A percentile compares a stretch with the other conserved stretches of the same genome.
Conservation (phyloP, 2,888 invertebrate genomes). For the Heliconius cydno region DNA sequence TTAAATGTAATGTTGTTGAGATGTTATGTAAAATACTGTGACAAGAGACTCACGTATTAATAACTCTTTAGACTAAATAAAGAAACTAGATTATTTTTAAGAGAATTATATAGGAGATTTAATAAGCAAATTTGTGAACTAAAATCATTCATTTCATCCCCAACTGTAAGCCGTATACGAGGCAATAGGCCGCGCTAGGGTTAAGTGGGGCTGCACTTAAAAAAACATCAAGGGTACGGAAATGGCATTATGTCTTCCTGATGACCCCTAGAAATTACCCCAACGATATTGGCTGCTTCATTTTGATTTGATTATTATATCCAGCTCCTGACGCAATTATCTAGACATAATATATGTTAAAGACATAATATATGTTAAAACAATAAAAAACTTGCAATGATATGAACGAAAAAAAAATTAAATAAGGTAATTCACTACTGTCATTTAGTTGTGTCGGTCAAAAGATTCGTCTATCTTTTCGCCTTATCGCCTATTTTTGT, state of each 20-base stretch:
- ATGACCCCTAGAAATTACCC: conserved; percentile 69
- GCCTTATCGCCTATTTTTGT: too few relatives aligned
- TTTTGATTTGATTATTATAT: conserved; percentile 14
- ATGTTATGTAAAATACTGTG: neutral
- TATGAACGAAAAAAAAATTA: neutral
- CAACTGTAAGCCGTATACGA: conserved; percentile 14
- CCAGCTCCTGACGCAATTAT: neutral
- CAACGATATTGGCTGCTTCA: conserved; percentile 55
- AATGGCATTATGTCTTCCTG: conserved; percentile 71
- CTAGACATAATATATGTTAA: neutral
- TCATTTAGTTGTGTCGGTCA: too few relatives aligned
- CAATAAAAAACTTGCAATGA: neutral
- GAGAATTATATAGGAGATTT: neutral
- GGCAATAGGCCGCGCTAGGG: conserved; percentile 54
- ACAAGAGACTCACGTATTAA: neutral
- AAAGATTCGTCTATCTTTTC: too few relatives aligned
- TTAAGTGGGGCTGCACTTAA: conserved; percentile 81
- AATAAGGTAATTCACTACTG: neutral
- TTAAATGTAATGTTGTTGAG: neutral
- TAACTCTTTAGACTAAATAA: neutral
- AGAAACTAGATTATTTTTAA: neutral
- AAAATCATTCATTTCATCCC: neutral
- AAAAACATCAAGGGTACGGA: conserved; percentile 82
- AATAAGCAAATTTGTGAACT: neutral
- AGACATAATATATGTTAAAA: neutral